Percentiles rank a stretch among this genome's conserved stretches.
phyloP scores from a whole-genome alignment of 2,113 vertebrate genomes.

The Salvelinus sp. region DNA sequence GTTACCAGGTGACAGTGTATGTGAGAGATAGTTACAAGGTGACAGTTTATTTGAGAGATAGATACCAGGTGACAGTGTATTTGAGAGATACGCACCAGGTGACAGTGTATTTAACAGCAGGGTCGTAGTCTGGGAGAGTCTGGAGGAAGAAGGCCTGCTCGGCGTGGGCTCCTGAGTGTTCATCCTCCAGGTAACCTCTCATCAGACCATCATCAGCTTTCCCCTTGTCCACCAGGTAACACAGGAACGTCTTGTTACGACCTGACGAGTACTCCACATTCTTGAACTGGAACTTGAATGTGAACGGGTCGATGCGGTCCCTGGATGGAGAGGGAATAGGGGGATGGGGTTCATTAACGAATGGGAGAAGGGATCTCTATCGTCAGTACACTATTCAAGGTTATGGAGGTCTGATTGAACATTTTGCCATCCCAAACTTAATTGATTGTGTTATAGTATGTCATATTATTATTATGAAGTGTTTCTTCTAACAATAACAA shows the following conservation, averaged over 20 bases:
- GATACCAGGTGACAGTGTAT: slow-evolving; percentile 84
- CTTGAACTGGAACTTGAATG: slow-evolving; percentile 94
- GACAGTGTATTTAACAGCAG: slow-evolving; percentile 73
- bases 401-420: too few species aligned
- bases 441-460: too few species aligned
- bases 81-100: slow-evolving; percentile 78
- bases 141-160: slow-evolving; percentile 89
- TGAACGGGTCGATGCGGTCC: slow-evolving; percentile 85
- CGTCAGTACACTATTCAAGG: too few species aligned
- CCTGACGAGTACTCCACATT: slow-evolving; percentile 96
- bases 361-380: too few species aligned
- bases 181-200: slow-evolving; percentile 89
- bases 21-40: too few species aligned
- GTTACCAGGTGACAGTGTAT: too few species aligned
- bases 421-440: too few species aligned
- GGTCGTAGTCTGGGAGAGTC: slow-evolving; percentile 75
- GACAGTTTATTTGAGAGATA: background rate
- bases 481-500: too few species aligned
- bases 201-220: slow-evolving; percentile 64
- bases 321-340: slow-evolving; percentile 61
- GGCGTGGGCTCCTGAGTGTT: slow-evolving; percentile 80
- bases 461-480: too few species aligned
- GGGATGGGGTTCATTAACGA: background rate
- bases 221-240: slow-evolving; percentile 83
- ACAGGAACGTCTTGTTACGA: slow-evolving; percentile 94